phyloP scores from a whole-genome alignment of 1,140 invertebrate species.

The Camponotus pennsylvanicus region DNA sequence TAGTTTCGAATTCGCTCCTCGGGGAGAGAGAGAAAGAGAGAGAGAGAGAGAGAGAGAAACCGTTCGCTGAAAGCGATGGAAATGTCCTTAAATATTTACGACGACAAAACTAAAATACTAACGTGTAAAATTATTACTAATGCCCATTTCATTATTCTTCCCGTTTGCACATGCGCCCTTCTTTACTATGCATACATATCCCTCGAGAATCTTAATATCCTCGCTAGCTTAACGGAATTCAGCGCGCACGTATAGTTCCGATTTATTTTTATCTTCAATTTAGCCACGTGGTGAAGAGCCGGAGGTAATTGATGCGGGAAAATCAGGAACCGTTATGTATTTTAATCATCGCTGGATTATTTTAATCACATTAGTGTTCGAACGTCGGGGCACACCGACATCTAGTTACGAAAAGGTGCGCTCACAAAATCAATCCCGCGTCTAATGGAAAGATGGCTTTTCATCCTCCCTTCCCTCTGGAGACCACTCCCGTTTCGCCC shows the following conservation, averaged over 20 bases:
- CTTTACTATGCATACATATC: not conserved
- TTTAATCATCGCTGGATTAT: conserved; percentile 74
- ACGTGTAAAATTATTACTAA: conserved; percentile 31
- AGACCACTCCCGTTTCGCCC: conserved; percentile 74
- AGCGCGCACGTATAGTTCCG: not conserved
- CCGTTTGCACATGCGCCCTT: not conserved
- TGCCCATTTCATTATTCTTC: conserved; percentile 32
- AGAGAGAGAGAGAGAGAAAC: too few species aligned
- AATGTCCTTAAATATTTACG: conserved; percentile 48
- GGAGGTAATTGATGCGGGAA: conserved; percentile 61
- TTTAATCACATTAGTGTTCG: conserved; percentile 76
- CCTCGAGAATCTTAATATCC: conserved; percentile 2
- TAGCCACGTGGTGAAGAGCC: conserved; percentile 45
- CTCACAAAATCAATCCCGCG: conserved; percentile 79
- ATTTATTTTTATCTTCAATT: conserved; percentile 52
- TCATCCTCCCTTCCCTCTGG: conserved; percentile 60
- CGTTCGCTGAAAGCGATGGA: conserved; percentile 18
- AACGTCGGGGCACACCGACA: conserved; percentile 52
- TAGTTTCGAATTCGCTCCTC: conserved; percentile 74
- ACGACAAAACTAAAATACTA: conserved; percentile 9
- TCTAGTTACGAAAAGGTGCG: conserved; percentile 69
- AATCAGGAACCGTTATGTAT: conserved; percentile 71
- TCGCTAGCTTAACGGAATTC: not conserved
- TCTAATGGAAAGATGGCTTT: conserved; percentile 77
- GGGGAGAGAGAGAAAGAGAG: too few species aligned